Base-by-base conservation (phyloP, 2,797 vertebrate species). In the Protonibea diacanthus region DNA sequence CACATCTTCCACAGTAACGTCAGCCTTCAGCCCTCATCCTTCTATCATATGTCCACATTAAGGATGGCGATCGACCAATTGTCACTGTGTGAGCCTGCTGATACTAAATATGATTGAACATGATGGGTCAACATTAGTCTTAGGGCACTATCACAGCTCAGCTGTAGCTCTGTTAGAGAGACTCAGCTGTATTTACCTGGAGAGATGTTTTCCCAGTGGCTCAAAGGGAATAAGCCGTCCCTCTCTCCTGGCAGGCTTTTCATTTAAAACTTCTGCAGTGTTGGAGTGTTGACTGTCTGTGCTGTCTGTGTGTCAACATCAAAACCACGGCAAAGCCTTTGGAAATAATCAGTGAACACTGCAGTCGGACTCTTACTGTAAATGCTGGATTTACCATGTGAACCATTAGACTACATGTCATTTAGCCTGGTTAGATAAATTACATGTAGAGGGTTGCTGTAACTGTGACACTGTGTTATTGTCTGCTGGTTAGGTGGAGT, bases 401-500 rank as follows among this genome's bases (percentile, higher is more conserved):
- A 38, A 38, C 33, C 33, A 38, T 38, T 38, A 38, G 33, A 33
- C 7, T 33, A 8, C 33, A 33, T 33, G 33, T 33, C 1, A 33
- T 33, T 33, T 33, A 33, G 33, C 33, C 33, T 9, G 33, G 33
- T 38, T 38, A 9, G 33, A 9, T 38, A 38, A 38, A 38, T 38
- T 38, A 38, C 33, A 9, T 38, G 33, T 38, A 45, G 2, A 15
- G 29, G 14, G 29, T n/a, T 6, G 18, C 7, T 68, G 12, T 79
- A 25, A 40, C 9, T 58, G 1, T 60, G 15, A 48, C 57, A 3
- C 15, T 44, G 18, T 84, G 56, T 25, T 71, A 10, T 62, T 81
- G 49, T 80, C 49, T 76, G 33, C 6, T 75, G 38, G 0, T 48
- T 78, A 99, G 98, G 98, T 99, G 93, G 98, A 99, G 92, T 98